Conservation (phyloP, 2,113 vertebrate species). For the Laterallus jamaicensis region DNA sequence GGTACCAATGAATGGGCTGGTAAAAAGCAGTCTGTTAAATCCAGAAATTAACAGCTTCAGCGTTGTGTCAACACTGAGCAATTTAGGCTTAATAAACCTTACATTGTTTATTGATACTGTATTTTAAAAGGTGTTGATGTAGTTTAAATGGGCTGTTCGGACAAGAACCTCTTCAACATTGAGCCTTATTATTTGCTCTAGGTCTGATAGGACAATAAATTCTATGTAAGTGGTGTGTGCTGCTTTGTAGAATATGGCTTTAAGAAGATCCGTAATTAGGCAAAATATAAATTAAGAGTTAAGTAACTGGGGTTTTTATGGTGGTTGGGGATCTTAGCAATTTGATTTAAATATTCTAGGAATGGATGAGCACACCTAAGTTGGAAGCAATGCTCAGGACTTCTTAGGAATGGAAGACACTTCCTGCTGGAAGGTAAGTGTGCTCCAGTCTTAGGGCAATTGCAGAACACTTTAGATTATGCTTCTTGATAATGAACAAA, state of each 20-base stretch:
- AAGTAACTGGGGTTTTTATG: neutral
- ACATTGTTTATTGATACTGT: neutral
- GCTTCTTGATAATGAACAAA: neutral
- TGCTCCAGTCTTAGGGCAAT: neutral
- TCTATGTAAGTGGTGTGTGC: neutral
- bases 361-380: neutral
- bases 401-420: neutral
- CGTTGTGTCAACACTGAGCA: neutral
- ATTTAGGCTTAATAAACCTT: neutral
- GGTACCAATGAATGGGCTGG: neutral
- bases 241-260: neutral
- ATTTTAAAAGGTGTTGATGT: neutral
- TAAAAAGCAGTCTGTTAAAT: neutral
- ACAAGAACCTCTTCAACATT: neutral
- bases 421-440: constrained; percentile 7
- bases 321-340: neutral
- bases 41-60: rapidly evolving
- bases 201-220: neutral
- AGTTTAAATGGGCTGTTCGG: neutral
- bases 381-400: neutral
- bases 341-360: neutral
- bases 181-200: neutral
- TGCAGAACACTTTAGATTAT: neutral
- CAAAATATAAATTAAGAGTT: too few species aligned
- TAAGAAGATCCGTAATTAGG: neutral